phyloP scores from a whole-genome alignment of 2,797 vertebrate genomes.

The Tenualosa ilisha region DNA sequence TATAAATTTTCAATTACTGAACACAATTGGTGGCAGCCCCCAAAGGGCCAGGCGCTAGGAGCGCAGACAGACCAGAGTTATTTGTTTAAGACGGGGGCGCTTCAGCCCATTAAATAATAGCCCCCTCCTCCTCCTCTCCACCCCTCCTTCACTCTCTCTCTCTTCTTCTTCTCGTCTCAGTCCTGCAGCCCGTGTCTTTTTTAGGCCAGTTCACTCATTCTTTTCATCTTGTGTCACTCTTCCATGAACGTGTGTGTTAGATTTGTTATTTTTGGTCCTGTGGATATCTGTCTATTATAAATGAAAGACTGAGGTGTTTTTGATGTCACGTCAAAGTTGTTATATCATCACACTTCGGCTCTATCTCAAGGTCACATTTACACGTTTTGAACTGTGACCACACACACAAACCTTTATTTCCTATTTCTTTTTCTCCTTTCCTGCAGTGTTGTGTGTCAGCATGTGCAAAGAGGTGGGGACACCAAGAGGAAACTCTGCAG shows the following conservation, averaged over 20 bases:
- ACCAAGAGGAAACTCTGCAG: background rate
- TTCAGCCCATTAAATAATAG: slow-evolving; percentile 11
- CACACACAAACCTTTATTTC: background rate
- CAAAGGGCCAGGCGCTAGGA: background rate
- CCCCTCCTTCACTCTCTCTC: background rate
- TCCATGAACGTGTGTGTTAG: background rate
- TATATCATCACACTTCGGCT: too few species aligned
- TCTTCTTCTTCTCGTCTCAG: background rate
- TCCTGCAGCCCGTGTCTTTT: too few species aligned
- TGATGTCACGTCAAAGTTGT: too few species aligned
- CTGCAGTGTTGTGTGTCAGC: background rate
- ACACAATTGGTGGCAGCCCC: slow-evolving; percentile 33
- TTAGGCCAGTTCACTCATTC: background rate
- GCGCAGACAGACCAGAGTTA: background rate
- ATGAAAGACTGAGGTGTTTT: too few species aligned
- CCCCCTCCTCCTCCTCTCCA: background rate
- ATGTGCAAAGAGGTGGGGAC: background rate
- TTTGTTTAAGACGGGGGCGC: background rate
- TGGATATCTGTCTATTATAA: slow-evolving; percentile 34
- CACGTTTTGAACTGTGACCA: too few species aligned
- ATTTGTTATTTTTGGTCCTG: slow-evolving; percentile 5
- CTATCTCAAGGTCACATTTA: too few species aligned
- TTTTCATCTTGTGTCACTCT: background rate
- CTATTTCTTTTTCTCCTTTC: background rate
- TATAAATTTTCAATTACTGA: slow-evolving; percentile 39